Conservation (phyloP, 1,140 invertebrate species). For the Penaeus chinensis region DNA sequence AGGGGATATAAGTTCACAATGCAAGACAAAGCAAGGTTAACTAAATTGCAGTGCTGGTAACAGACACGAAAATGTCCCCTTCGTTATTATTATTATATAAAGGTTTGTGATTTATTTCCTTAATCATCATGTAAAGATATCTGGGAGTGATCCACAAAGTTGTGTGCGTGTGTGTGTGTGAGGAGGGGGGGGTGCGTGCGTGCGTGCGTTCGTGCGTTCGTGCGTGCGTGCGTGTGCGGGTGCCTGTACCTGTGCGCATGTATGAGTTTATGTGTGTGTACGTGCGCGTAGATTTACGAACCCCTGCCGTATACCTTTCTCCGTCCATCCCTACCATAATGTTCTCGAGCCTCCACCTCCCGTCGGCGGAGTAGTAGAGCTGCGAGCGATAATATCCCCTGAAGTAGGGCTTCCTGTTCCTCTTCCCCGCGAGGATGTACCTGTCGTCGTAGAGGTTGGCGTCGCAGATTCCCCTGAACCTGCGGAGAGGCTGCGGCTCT, state of each 20-base stretch:
- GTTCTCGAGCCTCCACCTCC: slow-evolving; percentile 34
- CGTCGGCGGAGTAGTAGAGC: slow-evolving; percentile 24
- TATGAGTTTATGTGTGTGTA: slow-evolving; percentile 38
- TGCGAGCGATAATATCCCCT: slow-evolving; percentile 43
- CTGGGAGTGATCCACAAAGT: background rate
- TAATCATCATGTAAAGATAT: too few relatives aligned
- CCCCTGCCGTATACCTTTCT: background rate
- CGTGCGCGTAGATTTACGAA: slow-evolving; percentile 18
- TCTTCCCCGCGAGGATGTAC: slow-evolving; percentile 36
- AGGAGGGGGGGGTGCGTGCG: background rate
- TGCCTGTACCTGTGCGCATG: slow-evolving; percentile 16
- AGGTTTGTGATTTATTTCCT: too few relatives aligned
- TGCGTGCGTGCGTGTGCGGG: background rate
- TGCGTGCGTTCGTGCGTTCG: background rate
- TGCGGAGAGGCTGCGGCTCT: background rate
- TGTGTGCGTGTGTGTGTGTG: background rate
- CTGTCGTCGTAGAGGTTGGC: slow-evolving; percentile 47
- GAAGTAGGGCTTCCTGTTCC: slow-evolving; percentile 43
- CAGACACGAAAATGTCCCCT: too few relatives aligned
- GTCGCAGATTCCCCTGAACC: slow-evolving; percentile 52
- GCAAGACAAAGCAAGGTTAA: too few relatives aligned
- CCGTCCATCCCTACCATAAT: slow-evolving; percentile 16
- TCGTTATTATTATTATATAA: too few relatives aligned
- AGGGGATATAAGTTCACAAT: too few relatives aligned
- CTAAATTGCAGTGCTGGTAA: too few relatives aligned